Evolutionary conservation across 2,888 invertebrate genomes (phyloP).

Genomic region (Siphonodentalium dalli): DNA sequence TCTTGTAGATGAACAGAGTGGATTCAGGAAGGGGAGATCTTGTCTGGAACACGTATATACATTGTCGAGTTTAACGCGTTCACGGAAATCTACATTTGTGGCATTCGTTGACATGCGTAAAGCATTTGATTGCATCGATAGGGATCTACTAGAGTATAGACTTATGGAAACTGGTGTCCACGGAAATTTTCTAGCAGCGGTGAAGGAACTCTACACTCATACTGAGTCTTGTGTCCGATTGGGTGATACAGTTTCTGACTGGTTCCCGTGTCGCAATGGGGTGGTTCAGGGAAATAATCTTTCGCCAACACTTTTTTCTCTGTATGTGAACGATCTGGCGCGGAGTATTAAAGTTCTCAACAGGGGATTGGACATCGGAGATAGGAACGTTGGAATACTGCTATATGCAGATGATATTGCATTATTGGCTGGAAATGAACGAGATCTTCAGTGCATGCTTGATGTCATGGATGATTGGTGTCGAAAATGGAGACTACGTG

Average conservation of each 20-base stretch:
- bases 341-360: too few species aligned
- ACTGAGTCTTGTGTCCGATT: too few species aligned
- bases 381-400: too few species aligned
- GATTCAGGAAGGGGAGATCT: background rate
- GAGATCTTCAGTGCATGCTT: background rate
- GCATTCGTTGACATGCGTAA: background rate
- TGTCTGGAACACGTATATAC: background rate
- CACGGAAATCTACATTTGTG: background rate
- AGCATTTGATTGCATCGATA: background rate
- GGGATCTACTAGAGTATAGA: background rate
- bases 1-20: constrained; percentile 4
- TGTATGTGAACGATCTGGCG: too few species aligned
- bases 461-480: background rate
- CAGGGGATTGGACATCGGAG: too few species aligned
- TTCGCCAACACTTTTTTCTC: too few species aligned
- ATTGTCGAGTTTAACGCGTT: background rate
- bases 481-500: background rate
- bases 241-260: too few species aligned
- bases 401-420: constrained; percentile 1
- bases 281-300: too few species aligned
- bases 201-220: background rate
- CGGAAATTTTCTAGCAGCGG: background rate
- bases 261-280: too few species aligned
- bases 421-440: background rate
- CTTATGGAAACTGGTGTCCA: background rate